phyloP scores from a whole-genome alignment of 2,888 invertebrate genomes.

The Drosophila kokeensis region DNA sequence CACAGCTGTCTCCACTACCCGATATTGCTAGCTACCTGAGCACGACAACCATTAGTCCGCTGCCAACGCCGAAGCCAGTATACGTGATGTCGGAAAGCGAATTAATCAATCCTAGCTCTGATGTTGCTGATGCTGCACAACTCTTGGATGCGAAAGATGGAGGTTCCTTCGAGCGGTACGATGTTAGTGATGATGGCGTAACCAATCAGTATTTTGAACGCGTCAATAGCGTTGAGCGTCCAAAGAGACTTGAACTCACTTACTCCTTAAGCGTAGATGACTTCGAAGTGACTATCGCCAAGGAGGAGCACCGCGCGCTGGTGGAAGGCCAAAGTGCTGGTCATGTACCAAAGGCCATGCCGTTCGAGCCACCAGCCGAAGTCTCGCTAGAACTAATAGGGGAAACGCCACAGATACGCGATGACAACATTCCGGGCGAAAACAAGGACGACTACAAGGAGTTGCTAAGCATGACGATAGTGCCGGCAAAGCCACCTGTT shows the following conservation, averaged over 20 bases:
- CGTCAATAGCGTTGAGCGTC: constrained; percentile 83
- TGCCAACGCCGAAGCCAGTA: constrained; percentile 68
- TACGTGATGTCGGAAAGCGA: constrained; percentile 57
- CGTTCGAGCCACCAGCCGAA: neutral
- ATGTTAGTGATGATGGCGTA: constrained; percentile 83
- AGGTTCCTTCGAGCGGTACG: constrained; percentile 55
- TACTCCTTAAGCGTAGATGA: constrained; percentile 82
- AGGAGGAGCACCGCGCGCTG: constrained; percentile 35
- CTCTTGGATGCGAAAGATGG: constrained; percentile 39
- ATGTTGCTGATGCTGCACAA: neutral
- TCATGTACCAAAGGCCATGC: constrained; percentile 13
- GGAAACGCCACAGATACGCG: constrained; percentile 48
- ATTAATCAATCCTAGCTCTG: constrained; percentile 60
- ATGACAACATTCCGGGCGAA: constrained; percentile 74
- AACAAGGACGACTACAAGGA: constrained; percentile 73
- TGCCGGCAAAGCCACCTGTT: constrained; percentile 14
- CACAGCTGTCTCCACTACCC: constrained; percentile 78
- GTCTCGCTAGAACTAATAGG: neutral
- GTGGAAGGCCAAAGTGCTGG: constrained; percentile 34
- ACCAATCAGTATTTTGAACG: constrained; percentile 85
- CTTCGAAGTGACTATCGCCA: constrained; percentile 6
- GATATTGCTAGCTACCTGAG: constrained; percentile 70
- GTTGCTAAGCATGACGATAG: constrained; percentile 70
- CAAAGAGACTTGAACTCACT: constrained; percentile 81
- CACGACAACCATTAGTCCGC: constrained; percentile 68